Base-by-base conservation (phyloP, 2,888 invertebrate genomes). In the Scaptomyza parva region DNA sequence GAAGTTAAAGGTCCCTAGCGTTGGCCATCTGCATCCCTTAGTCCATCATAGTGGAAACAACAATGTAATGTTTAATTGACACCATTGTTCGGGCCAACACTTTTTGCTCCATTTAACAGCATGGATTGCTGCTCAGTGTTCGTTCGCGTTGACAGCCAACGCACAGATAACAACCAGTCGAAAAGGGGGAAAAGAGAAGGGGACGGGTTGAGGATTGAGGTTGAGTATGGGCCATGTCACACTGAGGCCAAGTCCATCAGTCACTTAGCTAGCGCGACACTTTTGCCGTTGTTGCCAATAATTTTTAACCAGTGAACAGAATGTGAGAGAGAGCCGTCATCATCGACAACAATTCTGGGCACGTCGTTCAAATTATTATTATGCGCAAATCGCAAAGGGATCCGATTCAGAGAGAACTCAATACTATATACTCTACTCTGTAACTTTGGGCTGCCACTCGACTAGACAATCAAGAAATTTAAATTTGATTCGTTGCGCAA, bases 291-390 rank as follows among this genome's bases (percentile, higher is more conserved):
- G 74, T 35, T 35, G 35, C 60, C 61, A 63, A 63, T 65, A 58
- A 74, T 68, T 75, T 76, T 62, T 53, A 65, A 64, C 55, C 35
- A 48, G 44, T 14, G 7, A 30, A 26, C 7, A 35, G 35, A n/a
- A n/a, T n/a, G n/a, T n/a, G n/a, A 35, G 14, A 35, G 35, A 14
- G n/a, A 33, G 33, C 33, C 5, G n/a, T n/a, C 33, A n/a, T n/a
- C 35, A 35, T 33, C 18, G 8, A 43, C 9, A 73, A 83, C 79
- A 83, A 90, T 89, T 89, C 90, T 69, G 70, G 71, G 83, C 90
- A 89, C 90, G 90, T 90, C 79, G 77, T 71, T 79, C 86, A 83
- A 88, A 89, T 89, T 90, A 90, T 90, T 89, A 90, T 89, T 90
- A 90, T 90, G 89, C 90, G 89, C 86, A 89, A 89, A 88, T 89